These are phyloP conservation scores for Serripes groenlandicus DNA, from an alignment of 2,888 invertebrate genomes.

Conservation along the genomic window DNA sequence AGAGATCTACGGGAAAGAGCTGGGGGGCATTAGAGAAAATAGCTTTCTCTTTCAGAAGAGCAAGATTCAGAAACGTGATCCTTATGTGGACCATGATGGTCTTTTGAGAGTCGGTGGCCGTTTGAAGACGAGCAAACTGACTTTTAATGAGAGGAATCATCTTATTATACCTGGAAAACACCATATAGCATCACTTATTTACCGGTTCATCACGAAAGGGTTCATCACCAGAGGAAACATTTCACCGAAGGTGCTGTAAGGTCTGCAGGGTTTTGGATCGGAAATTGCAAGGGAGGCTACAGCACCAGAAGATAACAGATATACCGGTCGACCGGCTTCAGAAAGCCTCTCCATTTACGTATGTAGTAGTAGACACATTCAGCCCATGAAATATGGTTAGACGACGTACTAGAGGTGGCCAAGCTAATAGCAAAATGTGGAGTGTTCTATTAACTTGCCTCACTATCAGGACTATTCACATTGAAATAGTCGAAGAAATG, in stretches of 20 bases:
- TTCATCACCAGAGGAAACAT: constrained; percentile 62
- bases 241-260: constrained; percentile 65
- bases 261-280: constrained; percentile 62
- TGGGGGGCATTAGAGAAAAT: neutral
- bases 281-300: constrained; percentile 31
- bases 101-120: constrained; percentile 54
- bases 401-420: constrained; percentile 26
- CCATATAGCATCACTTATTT: constrained; percentile 53
- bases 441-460: constrained; percentile 58
- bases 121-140: neutral
- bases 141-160: neutral
- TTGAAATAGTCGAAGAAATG: constrained; percentile 57
- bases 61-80: constrained; percentile 28
- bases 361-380: constrained; percentile 60
- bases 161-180: constrained; percentile 31
- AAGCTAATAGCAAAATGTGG: constrained; percentile 27
- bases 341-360: constrained; percentile 49
- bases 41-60: constrained; percentile 32
- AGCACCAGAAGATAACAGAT: constrained; percentile 44
- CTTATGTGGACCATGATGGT: constrained; percentile 38
- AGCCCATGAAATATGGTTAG: constrained; percentile 55
- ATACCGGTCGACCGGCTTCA: constrained; percentile 49
- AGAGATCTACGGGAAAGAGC: constrained; percentile 43
- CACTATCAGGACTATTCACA: constrained; percentile 54
- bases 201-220: constrained; percentile 38